A percentile compares a stretch with the other conserved stretches of the same genome.
phyloP scores from a whole-genome alignment of 1,140 invertebrate species.

The Drosophila mayri region DNA sequence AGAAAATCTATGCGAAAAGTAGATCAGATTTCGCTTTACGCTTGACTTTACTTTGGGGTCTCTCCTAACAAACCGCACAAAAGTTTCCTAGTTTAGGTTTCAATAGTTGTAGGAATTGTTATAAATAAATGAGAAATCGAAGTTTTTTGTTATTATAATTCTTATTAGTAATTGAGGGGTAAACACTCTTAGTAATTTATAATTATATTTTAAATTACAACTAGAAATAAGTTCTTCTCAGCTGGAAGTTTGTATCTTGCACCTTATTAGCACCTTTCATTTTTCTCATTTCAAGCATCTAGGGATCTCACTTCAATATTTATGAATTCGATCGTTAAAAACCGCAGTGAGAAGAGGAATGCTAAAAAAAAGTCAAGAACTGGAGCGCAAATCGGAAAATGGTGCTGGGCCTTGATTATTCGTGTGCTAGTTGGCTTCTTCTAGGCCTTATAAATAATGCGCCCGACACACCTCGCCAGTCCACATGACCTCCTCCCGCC shows the following conservation, averaged over 20 bases:
- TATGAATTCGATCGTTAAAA: conserved; percentile 41
- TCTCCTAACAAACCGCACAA: conserved; percentile 25
- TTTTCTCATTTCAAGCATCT: background rate
- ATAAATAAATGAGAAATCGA: background rate
- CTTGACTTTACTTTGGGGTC: conserved; percentile 44
- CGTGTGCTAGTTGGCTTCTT: conserved; percentile 41
- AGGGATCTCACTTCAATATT: conserved; percentile 32
- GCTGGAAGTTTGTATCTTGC: background rate
- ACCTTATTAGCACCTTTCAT: conserved; percentile 13
- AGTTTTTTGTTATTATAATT: background rate
- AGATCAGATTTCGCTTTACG: conserved; percentile 40
- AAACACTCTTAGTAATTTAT: too few species aligned
- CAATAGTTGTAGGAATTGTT: background rate
- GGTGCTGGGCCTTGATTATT: conserved; percentile 45
- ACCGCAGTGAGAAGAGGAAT: conserved; percentile 12
- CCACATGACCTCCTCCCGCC: conserved; percentile 5
- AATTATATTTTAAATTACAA: background rate
- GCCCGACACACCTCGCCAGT: conserved; percentile 47
- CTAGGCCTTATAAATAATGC: conserved; percentile 54
- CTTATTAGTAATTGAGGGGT: background rate
- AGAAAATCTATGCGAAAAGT: conserved; percentile 4
- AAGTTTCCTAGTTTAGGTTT: conserved; percentile 7
- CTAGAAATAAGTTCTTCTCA: background rate
- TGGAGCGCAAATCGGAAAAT: conserved; percentile 51
- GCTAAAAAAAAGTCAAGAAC: conserved; percentile 33